phyloP scores from a whole-genome alignment of 2,113 vertebrate genomes.

The Onychostoma macrolepis region DNA sequence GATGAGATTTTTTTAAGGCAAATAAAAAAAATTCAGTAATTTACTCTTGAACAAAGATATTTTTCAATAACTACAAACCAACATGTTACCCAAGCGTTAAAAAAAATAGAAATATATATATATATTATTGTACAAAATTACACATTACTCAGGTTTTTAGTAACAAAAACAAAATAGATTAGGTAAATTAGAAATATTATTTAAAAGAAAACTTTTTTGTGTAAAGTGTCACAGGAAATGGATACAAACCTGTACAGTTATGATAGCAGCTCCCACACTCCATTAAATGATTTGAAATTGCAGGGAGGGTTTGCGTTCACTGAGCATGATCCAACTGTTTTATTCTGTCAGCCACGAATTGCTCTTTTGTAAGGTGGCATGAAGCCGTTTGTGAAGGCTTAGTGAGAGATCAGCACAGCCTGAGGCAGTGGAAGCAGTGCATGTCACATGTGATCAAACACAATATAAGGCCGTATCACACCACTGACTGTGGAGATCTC shows the following conservation, averaged over 20 bases:
- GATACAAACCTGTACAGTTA: not conserved
- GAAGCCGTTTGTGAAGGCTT: slow-evolving; percentile 1
- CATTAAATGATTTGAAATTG: not conserved
- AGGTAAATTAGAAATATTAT: not conserved
- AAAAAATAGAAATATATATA: not conserved
- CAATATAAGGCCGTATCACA: slow-evolving; percentile 2
- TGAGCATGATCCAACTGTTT: not conserved
- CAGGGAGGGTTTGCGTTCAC: slow-evolving; percentile 5
- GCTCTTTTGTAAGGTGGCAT: slow-evolving; percentile 20
- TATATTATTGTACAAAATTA: not conserved
- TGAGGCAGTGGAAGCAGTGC: not conserved
- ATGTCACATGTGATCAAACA: slow-evolving; percentile 43
- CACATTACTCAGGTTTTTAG: not conserved
- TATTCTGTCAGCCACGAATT: slow-evolving; percentile 19
- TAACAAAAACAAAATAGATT: not conserved
- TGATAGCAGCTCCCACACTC: not conserved
- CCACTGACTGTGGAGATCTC: slow-evolving; percentile 22
- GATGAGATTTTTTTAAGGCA: too few relatives aligned
- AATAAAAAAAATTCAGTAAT: too few relatives aligned
- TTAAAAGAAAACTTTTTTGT: not conserved
- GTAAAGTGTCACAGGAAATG: not conserved
- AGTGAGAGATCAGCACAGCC: slow-evolving; percentile 27
- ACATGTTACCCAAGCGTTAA: not conserved
- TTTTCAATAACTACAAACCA: too few relatives aligned
- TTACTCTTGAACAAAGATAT: too few relatives aligned